Evolutionary conservation across 2,888 invertebrate species (phyloP).

Genomic region (Athalia circularis): DNA sequence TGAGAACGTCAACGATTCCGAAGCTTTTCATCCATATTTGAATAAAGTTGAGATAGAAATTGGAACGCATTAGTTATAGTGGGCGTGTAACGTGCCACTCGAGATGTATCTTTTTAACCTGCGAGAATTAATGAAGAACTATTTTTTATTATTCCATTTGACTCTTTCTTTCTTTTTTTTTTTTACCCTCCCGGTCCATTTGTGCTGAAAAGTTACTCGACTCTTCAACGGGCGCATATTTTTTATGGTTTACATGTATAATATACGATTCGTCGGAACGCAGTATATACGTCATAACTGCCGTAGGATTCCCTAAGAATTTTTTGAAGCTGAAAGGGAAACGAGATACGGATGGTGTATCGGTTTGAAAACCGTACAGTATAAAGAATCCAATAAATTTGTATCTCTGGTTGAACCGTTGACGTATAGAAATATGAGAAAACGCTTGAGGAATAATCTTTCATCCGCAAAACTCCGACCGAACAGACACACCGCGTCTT

Average conservation of each 20-base stretch:
- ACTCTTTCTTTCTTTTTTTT: too few relatives aligned
- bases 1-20: slow-evolving; percentile 13
- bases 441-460: not conserved
- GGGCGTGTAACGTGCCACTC: too few relatives aligned
- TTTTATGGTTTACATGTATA: too few relatives aligned
- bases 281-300: too few relatives aligned
- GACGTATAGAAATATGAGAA: not conserved
- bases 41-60: slow-evolving; percentile 4
- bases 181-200: too few relatives aligned
- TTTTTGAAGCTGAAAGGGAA: not conserved
- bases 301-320: not conserved
- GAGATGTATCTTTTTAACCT: too few relatives aligned
- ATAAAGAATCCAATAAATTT: slow-evolving; percentile 3
- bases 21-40: slow-evolving; percentile 11
- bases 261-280: too few relatives aligned
- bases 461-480: not conserved
- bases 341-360: not conserved
- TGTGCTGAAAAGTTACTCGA: too few relatives aligned
- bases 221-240: too few relatives aligned
- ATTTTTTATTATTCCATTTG: too few relatives aligned
- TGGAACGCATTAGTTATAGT: not conserved
- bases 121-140: too few relatives aligned
- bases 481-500: slow-evolving; percentile 12
- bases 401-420: slow-evolving; percentile 1
- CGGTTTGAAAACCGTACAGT: not conserved